phyloP scores from a whole-genome alignment of 2,888 invertebrate genomes.

The Tipula lateralis region DNA sequence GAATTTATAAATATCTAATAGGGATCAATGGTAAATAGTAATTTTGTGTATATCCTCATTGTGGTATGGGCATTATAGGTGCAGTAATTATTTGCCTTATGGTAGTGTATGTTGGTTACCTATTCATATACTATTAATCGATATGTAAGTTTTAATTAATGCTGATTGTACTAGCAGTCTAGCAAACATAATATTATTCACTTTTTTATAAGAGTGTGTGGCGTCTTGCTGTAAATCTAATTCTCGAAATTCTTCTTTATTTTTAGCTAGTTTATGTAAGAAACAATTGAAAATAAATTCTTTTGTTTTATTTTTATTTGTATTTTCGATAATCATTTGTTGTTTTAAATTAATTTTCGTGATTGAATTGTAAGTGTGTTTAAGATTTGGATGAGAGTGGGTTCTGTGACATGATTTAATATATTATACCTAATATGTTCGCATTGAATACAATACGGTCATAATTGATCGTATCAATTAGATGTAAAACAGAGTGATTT shows the following conservation, averaged over 20 bases:
- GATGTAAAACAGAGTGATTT: too few relatives aligned
- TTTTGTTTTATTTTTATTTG: background rate
- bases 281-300: background rate
- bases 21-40: constrained; percentile 19
- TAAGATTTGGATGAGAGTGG: too few relatives aligned
- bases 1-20: constrained; percentile 19
- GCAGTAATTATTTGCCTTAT: background rate
- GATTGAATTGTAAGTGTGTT: background rate
- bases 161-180: too few relatives aligned
- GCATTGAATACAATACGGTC: too few relatives aligned
- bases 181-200: too few relatives aligned
- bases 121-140: background rate
- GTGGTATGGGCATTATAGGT: background rate
- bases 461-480: too few relatives aligned
- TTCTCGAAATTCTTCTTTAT: background rate
- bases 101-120: background rate
- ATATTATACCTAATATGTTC: too few relatives aligned
- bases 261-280: background rate
- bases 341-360: background rate
- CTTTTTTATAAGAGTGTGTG: background rate
- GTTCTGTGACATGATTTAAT: too few relatives aligned
- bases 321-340: background rate
- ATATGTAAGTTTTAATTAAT: too few relatives aligned
- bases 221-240: background rate
- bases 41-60: background rate